Base-by-base conservation (phyloP, 2,888 invertebrate species). In the Aphelenchoides bicaudatus region DNA sequence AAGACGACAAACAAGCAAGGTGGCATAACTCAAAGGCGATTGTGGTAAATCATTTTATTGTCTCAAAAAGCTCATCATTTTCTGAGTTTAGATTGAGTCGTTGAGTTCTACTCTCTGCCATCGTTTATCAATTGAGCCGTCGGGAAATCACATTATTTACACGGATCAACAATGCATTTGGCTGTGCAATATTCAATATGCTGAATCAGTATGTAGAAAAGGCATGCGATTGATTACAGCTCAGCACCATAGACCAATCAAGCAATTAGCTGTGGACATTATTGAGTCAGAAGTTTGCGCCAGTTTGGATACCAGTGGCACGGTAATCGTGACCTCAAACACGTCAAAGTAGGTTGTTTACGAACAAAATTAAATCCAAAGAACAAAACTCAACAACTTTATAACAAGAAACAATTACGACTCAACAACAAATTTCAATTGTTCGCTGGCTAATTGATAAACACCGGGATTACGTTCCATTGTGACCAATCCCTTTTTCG, bases 11-110 rank as follows among this genome's bases (percentile, higher is more conserved):
- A 8, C 16, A 23, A 10, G 21, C 6, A 25, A 31, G 63, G 2
- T 62, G 63, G 63, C 59, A 23, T 21, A 49, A 62, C 27, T 61
- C 66, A 6, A 66, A 61, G 29, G 63, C 66, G 3, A 67, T 62
- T 31, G 66, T 62, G 2, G 43, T 54, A 2, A 16, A 29, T 39
- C 16, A 25, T 3, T 1, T n/a, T n/a, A n/a, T n/a, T n/a, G n/a
- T 16, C 56, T 27, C 54, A 21, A 52, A 13, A 55, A 52, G 3
- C 2, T 52, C 39, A 27, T 16, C 55, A 10, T 54, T 37, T 27
- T 10, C 4, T 21, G 13, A 23, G n/a, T 59, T 63, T 8, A 63
- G 60, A n/a, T 58, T 1, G 47, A 43, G 23, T 58, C 58, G 2
- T 13, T 63, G 37, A 16, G 28, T 16, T 19, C 29, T 21, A 27